Evolutionary conservation across 2,797 vertebrate genomes (phyloP), one percentile per base, ranked within the genome.

Genomic region (Crocodylus rhombifer): DNA sequence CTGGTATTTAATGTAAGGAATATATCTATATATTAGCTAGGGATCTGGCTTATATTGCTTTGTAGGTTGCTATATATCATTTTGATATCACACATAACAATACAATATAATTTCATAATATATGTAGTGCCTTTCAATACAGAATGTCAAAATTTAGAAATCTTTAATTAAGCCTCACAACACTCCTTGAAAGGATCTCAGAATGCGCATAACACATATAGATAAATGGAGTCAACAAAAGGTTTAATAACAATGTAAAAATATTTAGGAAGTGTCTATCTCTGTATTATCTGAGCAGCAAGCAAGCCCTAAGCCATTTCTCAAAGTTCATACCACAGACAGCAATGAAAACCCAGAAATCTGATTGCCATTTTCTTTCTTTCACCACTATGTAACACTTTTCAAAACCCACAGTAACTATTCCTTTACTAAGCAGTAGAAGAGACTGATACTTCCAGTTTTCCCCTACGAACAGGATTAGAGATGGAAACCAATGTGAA

Each of bases 261-360:
- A 60, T 11, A 42, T 3, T 55, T 65, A 51, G 16, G 77, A 73
- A 60, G 30, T 0, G 1, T 1, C 9, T 17, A 20, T 30, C 58
- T 55, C 26, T 63, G 71, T 5, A 57, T 25, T 86, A 71, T 87
- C 63, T 77, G 67, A 86, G 9, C 16, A 73, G 23, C 42, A 86
- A 2, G 1, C 2, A 5, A 13, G 28, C 16, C 4, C 6, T 21
- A 76, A 67, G 10, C 3, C 20, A 14, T 69, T 23, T 69, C 15
- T 0, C 0, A 0, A 84, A 88, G 6, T 63, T 75, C 18, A 55
- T 33, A n/a, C 4, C 61, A 71, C 6, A 36, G 18, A 36, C 17
- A 33, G 5, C 26, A 74, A 13, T 0, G 33, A 4, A 2, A 65
- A 15, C 2, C 17, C 57, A 77, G 4, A 82, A 77, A 76, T 26